Evolutionary conservation across 2,888 invertebrate species (phyloP), one percentile per base, ranked within the genome.

Genomic region (Ceriagrion tenellum): DNA sequence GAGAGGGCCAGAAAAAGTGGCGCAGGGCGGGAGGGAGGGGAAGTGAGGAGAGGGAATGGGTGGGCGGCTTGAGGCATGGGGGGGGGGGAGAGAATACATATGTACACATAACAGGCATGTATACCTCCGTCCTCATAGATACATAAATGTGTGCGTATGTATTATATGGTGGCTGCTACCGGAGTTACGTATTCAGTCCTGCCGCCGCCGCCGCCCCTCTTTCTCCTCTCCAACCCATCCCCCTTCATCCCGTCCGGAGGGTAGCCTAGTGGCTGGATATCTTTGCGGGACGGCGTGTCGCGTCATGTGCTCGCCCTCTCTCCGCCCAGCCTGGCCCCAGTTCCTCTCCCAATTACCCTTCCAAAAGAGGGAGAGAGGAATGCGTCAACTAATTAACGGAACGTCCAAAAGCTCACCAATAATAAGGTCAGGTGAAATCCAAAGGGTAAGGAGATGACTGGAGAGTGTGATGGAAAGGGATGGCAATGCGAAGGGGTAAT

Each of bases 121-220:
- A 81, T 81, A 81, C 74, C 74, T 35, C 35, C 35, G 3, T 12
- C 74, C 74, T 81, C 74, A 81, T 81, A 30, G 8, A 81, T 81
- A 81, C 74, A 81, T 81, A 81, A 81, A 81, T 81, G 74, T 81
- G 74, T 81, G 74, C 74, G 74, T 81, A 81, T 81, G 74, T 81
- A 81, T 47, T 47, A 47, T 81, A 81, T 81, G 59, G 93, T 93
- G 93, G 40, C 93, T 93, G 93, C 93, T 93, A 93, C 93, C 93
- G 93, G 93, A 93, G 93, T 93, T 93, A 93, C 93, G 93, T 93
- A 93, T 93, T 93, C 93, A 93, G 93, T 74, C 93, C 91, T 63
- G 91, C 59, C 91, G 91, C 91, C 91, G 59, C 91, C 91, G 63
- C 91, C 30, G 20, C 35, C 4, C 30, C 23, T 35, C 47, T 47